Conservation (phyloP, 2,797 vertebrate species). For the Leuciscus waleckii region DNA sequence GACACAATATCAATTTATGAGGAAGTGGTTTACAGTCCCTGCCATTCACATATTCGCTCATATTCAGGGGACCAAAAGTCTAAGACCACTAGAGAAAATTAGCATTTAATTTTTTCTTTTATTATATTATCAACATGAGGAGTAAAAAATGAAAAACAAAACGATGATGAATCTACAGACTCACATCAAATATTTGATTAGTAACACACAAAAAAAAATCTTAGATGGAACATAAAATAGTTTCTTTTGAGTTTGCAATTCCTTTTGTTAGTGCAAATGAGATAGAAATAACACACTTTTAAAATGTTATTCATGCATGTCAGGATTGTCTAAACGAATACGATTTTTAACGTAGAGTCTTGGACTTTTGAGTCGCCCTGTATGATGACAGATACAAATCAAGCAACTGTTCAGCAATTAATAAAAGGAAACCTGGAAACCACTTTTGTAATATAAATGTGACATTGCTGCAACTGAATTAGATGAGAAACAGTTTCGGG, state of each 20-base stretch:
- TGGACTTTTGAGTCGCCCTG: neutral
- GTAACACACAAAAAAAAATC: too few relatives aligned
- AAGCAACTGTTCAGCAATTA: neutral
- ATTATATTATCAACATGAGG: neutral
- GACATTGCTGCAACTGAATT: conserved; percentile 66
- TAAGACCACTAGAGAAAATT: neutral
- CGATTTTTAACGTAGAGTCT: neutral
- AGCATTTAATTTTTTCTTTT: neutral
- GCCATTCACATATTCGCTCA: conserved; percentile 31
- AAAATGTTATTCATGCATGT: too few relatives aligned
- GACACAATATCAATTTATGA: conserved; percentile 56
- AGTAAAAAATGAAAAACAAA: neutral
- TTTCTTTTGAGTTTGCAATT: neutral
- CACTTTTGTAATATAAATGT: conserved; percentile 69
- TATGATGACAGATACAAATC: neutral
- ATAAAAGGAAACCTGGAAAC: conserved; percentile 73
- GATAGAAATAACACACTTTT: too few relatives aligned
- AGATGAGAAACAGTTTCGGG: conserved; percentile 70
- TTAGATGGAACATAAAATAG: too few relatives aligned
- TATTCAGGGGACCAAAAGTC: neutral
- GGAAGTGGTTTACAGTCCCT: conserved; percentile 79
- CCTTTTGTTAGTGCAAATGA: neutral
- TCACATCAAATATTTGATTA: neutral
- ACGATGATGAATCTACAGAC: neutral
- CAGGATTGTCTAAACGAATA: neutral